phyloP scores from a whole-genome alignment of 2,888 invertebrate species.

The Oxycera nigricornis region DNA sequence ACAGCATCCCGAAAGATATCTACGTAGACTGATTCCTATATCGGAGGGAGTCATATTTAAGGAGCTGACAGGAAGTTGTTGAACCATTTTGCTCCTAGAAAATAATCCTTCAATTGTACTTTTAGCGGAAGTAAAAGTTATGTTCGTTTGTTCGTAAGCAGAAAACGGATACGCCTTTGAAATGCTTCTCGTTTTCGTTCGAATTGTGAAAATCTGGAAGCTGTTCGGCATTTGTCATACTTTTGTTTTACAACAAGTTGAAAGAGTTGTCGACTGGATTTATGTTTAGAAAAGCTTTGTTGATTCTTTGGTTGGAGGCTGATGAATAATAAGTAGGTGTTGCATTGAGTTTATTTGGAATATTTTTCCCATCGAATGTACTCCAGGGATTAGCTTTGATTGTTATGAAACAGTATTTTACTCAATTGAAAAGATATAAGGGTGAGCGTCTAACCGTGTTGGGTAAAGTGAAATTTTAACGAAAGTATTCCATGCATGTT shows the following conservation, averaged over 20 bases:
- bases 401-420: no score
- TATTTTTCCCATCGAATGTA: no score
- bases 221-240: background rate
- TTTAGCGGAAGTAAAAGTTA: conserved; percentile 40
- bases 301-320: no score
- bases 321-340: no score
- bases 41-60: conserved; percentile 1
- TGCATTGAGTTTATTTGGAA: no score
- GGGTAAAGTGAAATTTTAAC: no score
- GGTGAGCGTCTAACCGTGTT: no score
- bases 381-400: no score
- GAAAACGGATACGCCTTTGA: conserved; percentile 30
- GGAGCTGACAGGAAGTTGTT: conserved; percentile 17
- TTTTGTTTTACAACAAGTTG: background rate
- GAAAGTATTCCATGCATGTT: no score
- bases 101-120: conserved; percentile 37
- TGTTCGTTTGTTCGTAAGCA: conserved; percentile 25
- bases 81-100: conserved; percentile 22
- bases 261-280: background rate
- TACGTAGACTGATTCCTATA: background rate
- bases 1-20: background rate
- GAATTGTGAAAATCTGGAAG: conserved; percentile 11
- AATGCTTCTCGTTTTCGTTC: conserved; percentile 13
- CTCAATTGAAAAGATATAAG: background rate
- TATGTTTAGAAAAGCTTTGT: no score